Evolutionary conservation across 2,888 invertebrate species (phyloP), one percentile per base, ranked within the genome.

Genomic region (Drosophila tripunctata): DNA sequence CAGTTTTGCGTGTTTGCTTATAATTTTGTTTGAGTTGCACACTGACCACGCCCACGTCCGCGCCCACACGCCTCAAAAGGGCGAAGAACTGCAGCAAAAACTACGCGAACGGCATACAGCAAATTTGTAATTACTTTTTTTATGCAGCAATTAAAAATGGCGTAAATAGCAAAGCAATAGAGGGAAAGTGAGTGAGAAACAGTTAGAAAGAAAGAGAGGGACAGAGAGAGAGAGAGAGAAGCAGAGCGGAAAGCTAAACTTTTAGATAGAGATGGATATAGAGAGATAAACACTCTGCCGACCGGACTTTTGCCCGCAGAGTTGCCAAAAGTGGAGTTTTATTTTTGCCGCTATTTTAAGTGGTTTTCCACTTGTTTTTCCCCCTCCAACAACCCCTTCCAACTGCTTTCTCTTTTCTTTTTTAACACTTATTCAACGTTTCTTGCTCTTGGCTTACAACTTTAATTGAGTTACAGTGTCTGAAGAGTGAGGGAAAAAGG

Each of bases 1-100:
- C 79, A 87, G 86, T 86, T 85, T 88, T 80, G 85, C 86, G 86
- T 85, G 86, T 85, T 88, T 85, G 87, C 80, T 83, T 83, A 88
- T 88, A 88, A 85, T 85, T 87, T 78, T 86, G 77, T 86, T 83
- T 83, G 75, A 83, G 87, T 81, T 81, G 73, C 78, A 79, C 21
- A 79, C 21, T 66, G 75, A n/a, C 67, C 71, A 70, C 85, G 75
- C 81, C 70, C 65, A 38, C 65, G 1, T 22, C 0, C 67, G 67
- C 82, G 67, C 78, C 68, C 65, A 36, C n/a, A n/a, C n/a, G 17
- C 14, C 58, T 43, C 43, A 22, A 19, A 31, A 36, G 43, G 51
- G 44, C 43, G 40, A 31, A 17, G 21, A 66, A 62, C 15, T 33
- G 33, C 47, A 14, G 38, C 35, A 35, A 63, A 66, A 68, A 65